These are phyloP conservation scores for Aphaenogaster floridana DNA, from an alignment of 1,140 invertebrate genomes.

Conservation along the genomic window DNA sequence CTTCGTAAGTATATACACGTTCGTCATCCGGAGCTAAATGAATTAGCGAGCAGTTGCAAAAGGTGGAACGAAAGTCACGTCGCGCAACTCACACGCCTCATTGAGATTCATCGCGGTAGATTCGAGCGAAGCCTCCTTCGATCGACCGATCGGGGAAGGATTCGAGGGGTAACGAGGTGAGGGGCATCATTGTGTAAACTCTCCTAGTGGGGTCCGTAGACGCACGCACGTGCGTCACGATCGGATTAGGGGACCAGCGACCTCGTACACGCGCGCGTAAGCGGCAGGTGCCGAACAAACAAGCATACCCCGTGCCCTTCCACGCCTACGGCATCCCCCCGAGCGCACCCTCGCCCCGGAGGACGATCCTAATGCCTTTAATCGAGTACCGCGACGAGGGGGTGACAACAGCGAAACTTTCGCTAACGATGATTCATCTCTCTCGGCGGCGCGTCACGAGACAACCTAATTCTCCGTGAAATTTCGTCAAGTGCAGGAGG, in stretches of 20 bases:
- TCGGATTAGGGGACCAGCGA: slow-evolving; percentile 59
- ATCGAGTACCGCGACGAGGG: slow-evolving; percentile 54
- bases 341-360: slow-evolving; percentile 23
- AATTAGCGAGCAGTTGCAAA: slow-evolving; percentile 6
- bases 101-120: slow-evolving; percentile 53
- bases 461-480: slow-evolving; percentile 43
- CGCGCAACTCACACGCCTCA: slow-evolving; percentile 38
- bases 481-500: slow-evolving; percentile 27
- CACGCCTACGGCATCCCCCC: neutral
- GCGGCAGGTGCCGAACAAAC: slow-evolving; percentile 65
- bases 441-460: slow-evolving; percentile 39
- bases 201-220: slow-evolving; percentile 30
- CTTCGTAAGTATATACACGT: neutral
- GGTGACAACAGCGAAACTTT: slow-evolving; percentile 56
- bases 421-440: slow-evolving; percentile 65
- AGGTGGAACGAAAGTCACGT: slow-evolving; percentile 15
- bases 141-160: slow-evolving; percentile 18
- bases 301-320: neutral
- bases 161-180: neutral
- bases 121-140: slow-evolving; percentile 30
- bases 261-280: slow-evolving; percentile 37
- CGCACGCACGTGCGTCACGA: slow-evolving; percentile 61
- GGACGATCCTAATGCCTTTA: slow-evolving; percentile 63
- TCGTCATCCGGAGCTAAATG: neutral
- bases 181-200: slow-evolving; percentile 45